A percentile compares a stretch with the other conserved stretches of the same genome.
phyloP scores from a whole-genome alignment of 2,113 vertebrate genomes.

The Elephas maximus region DNA sequence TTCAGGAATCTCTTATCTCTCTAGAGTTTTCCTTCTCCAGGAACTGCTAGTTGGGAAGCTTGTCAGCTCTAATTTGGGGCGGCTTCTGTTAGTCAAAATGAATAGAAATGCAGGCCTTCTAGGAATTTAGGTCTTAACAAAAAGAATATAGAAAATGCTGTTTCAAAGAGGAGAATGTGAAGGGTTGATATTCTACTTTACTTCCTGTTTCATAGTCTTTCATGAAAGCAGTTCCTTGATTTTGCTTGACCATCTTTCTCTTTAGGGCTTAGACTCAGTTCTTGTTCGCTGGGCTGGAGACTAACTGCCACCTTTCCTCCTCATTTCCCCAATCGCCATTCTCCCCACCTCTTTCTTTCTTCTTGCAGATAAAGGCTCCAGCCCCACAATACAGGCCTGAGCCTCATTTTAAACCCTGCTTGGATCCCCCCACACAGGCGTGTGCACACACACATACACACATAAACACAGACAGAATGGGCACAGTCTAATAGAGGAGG shows the following conservation, averaged over 20 bases:
- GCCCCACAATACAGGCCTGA: background rate
- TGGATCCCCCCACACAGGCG: too few species aligned
- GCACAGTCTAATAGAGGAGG: background rate
- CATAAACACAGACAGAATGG: too few species aligned
- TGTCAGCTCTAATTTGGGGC: background rate
- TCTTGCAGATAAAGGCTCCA: background rate
- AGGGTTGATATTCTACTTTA: background rate
- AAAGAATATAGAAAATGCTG: background rate
- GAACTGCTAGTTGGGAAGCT: background rate
- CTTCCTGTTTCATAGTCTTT: background rate
- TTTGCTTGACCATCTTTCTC: background rate
- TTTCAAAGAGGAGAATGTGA: background rate
- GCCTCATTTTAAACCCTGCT: background rate
- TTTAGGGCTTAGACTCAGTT: background rate
- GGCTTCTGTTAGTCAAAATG: slow-evolving; percentile 43
- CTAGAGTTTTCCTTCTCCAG: background rate
- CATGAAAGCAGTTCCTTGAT: background rate
- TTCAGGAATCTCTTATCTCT: background rate
- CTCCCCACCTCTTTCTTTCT: background rate
- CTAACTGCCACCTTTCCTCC: background rate
- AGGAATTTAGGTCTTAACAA: slow-evolving; percentile 43
- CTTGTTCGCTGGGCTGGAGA: background rate
- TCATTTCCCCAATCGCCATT: background rate
- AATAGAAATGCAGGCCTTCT: background rate
- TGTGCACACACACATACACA: background rate